phyloP scores from a whole-genome alignment of 2,888 invertebrate genomes.

The Griposia aprilina region DNA sequence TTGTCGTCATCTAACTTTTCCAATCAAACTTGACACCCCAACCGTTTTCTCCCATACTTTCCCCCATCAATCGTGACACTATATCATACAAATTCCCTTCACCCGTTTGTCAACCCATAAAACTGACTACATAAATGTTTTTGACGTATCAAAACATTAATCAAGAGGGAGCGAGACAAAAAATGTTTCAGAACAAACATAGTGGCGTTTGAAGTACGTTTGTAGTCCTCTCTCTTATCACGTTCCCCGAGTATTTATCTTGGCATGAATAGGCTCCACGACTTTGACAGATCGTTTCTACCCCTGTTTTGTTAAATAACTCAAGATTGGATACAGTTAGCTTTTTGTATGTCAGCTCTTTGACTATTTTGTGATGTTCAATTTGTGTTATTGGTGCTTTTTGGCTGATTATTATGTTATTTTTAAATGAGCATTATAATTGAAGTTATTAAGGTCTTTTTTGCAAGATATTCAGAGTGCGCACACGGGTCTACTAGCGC shows the following conservation, averaged over 20 bases:
- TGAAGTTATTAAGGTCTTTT: background rate
- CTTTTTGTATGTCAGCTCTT: constrained; percentile 70
- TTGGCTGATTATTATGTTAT: constrained; percentile 2
- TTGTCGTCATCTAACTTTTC: constrained; percentile 45
- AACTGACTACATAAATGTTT: constrained; percentile 71
- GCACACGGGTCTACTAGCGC: too few relatives aligned
- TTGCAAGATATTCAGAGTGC: too few relatives aligned
- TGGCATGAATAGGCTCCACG: constrained; percentile 78
- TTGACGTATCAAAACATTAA: constrained; percentile 72
- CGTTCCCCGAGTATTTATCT: constrained; percentile 81
- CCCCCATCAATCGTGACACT: constrained; percentile 61
- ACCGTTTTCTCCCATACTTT: constrained; percentile 44
- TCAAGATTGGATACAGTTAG: constrained; percentile 68
- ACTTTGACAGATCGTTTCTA: constrained; percentile 83
- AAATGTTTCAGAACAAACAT: constrained; percentile 61
- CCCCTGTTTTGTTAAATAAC: constrained; percentile 83
- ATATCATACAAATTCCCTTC: constrained; percentile 63
- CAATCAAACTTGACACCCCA: constrained; percentile 60
- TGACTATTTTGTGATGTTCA: constrained; percentile 43
- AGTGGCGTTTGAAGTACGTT: constrained; percentile 65
- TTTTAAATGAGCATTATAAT: constrained; percentile 7
- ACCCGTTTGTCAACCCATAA: constrained; percentile 70
- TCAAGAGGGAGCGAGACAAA: constrained; percentile 69
- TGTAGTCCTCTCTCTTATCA: constrained; percentile 76
- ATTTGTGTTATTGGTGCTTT: constrained; percentile 36